Evolutionary conservation across 1,140 invertebrate species (phyloP), one percentile per base, ranked within the genome.

Genomic region (Cecropterus lyciades): DNA sequence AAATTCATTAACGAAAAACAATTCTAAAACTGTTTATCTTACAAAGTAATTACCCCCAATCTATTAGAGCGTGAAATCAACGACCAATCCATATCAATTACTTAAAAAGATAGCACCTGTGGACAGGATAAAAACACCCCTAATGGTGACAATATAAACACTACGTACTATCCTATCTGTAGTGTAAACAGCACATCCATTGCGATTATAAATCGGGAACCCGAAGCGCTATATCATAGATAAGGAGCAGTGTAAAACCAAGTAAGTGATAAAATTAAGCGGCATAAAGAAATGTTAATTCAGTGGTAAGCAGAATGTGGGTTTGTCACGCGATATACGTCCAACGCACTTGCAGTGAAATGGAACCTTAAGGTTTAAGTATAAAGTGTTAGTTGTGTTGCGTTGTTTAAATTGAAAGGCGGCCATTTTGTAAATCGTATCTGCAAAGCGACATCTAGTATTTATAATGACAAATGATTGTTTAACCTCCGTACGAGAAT

Each of bases 401-500:
- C 17, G 7, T 24, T 9, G 13, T 5, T 16, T 30, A 51, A 13
- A 33, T 37, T 62, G 37, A 43, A 40, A 16, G 53, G 67, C 65
- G 45, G 63, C 64, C 65, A 67, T 75, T 71, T 74, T 72, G 48
- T 62, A 66, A 72, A 67, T 70, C 30, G 48, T 72, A 71, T 78
- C 67, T 70, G 60, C 55, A 49, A 62, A 80, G 73, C 69, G 75
- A 73, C 75, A 78, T 78, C 71, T 70, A 72, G 72, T 73, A 73
- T 73, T 78, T 75, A 73, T 74, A 78, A 80, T 80, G 73, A 80
- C 75, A 80, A 80, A 80, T 80, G 71, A 75, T 70, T 68, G 51
- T 60, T 60, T 60, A 49, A 60, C 57, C 45, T 48, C 33, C 27
- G 45, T 60, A 49, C 33, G 57, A 49, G 57, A 60, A 60, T 60